A percentile compares a stretch with the other conserved stretches of the same genome.
These are phyloP conservation scores for Dioctria linearis DNA, from an alignment of 2,888 invertebrate genomes.

Conservation along the genomic window DNA sequence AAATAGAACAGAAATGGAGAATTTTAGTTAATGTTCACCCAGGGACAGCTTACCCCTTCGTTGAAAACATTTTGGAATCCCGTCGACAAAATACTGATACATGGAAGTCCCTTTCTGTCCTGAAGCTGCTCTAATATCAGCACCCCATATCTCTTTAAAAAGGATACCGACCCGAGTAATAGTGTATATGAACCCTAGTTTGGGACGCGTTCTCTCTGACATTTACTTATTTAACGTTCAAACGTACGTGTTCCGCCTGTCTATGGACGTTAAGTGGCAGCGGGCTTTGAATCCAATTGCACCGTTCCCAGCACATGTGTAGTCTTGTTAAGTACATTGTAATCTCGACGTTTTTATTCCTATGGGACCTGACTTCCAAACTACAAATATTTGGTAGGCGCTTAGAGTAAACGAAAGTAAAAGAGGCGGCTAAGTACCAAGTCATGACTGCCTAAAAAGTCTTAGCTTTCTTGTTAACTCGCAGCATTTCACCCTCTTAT, in stretches of 20 bases:
- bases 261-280: slow-evolving; percentile 56
- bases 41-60: slow-evolving; percentile 56
- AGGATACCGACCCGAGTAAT: slow-evolving; percentile 41
- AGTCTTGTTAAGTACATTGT: slow-evolving; percentile 53
- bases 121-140: slow-evolving; percentile 31
- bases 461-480: slow-evolving; percentile 42
- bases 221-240: slow-evolving; percentile 57
- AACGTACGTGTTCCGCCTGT: slow-evolving; percentile 56
- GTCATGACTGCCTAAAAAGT: slow-evolving; percentile 47
- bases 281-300: slow-evolving; percentile 40
- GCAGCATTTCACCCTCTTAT: slow-evolving; percentile 2
- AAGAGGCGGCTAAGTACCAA: slow-evolving; percentile 6
- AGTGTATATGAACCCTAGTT: slow-evolving; percentile 43
- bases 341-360: slow-evolving; percentile 50
- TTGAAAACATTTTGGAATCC: slow-evolving; percentile 51
- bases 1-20: slow-evolving; percentile 29
- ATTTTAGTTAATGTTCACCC: slow-evolving; percentile 54
- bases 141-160: slow-evolving; percentile 44
- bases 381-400: slow-evolving; percentile 38
- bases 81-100: slow-evolving; percentile 41
- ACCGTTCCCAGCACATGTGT: slow-evolving; percentile 38
- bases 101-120: slow-evolving; percentile 16
- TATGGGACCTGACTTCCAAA: slow-evolving; percentile 31
- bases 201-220: slow-evolving; percentile 51
- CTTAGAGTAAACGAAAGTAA: not conserved